Base-by-base conservation (phyloP, 2,113 vertebrate species). In the Microcebus murinus region DNA sequence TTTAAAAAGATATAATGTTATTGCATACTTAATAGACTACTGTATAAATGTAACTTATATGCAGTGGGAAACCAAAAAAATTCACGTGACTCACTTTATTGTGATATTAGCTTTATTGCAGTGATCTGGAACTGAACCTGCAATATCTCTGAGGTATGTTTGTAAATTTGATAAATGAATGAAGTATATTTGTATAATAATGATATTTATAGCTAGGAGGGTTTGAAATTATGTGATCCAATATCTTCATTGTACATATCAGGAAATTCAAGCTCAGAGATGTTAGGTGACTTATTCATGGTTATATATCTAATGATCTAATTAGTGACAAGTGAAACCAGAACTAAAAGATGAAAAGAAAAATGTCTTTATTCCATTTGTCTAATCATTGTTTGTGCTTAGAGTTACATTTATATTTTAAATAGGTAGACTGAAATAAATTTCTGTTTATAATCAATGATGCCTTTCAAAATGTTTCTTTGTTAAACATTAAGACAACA, bases 341-440 rank as follows among this genome's bases (percentile, higher is more conserved):
- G 63, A 89, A 80, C 34, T 80, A 85, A 92, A 76, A 2, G 17
- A 29, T 89, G 45, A 85, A 96, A 91, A 63, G 29, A 71, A 88
- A 93, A 57, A 68, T 79, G 34, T 36, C 21, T 39, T 88, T 34
- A 11, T 89, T 70, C 3, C 31, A 57, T 84, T 84, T 92, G 55
- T 79, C 45, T 92, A 73, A 57, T 34, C n/a, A 82, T 14, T 15
- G 77, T 57, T 63, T 94, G 42, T 96, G 63, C 48, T 82, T 94
- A 83, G 45, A 71, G 5, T 84, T 92, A 90, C 18, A 85, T 80
- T 90, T 96, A 71, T n/a, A 73, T 94, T 94, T 88, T 84, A 87
- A 55, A 80, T 81, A 52, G 15, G 21, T 59, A 74, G 25, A 84
- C 12, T 84, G 70, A 71, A 42, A 86, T 74, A 87, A 45, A 86